A percentile compares a stretch with the other conserved stretches of the same genome.
Conservation (phyloP, 2,797 vertebrate genomes). For the Cuniculus paca region DNA sequence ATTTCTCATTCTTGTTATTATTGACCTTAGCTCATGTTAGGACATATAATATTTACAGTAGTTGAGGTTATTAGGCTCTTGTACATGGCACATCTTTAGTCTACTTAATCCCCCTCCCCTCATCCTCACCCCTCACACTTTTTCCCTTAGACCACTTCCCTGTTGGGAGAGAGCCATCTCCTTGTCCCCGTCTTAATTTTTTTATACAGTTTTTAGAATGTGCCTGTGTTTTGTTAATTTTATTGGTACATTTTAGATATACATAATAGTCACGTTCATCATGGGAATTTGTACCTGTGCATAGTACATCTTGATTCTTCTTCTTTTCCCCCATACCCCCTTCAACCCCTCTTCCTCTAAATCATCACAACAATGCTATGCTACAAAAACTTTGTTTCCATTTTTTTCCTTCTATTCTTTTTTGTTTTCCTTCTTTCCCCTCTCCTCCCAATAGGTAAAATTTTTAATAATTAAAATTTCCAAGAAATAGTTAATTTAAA, state of each 20-base stretch:
- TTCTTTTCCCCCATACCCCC: too few relatives aligned
- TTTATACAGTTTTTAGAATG: background rate
- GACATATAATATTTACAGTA: background rate
- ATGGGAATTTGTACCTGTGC: too few relatives aligned
- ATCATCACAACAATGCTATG: too few relatives aligned
- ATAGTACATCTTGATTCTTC: too few relatives aligned
- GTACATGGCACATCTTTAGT: background rate
- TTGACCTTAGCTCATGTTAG: background rate
- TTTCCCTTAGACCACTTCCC: background rate
- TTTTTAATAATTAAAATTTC: conserved; percentile 56
- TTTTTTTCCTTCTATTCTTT: background rate
- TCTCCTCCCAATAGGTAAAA: background rate
- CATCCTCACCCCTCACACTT: background rate
- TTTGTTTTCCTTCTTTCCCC: background rate
- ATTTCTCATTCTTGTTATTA: background rate
- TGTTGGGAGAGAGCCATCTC: background rate
- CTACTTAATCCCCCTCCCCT: background rate
- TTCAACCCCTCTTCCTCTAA: too few relatives aligned
- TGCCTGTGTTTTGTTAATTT: background rate
- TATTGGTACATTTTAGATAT: background rate
- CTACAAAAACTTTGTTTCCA: background rate
- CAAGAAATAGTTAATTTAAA: conserved; percentile 53
- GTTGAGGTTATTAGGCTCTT: background rate
- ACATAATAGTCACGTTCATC: too few relatives aligned
- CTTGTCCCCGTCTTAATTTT: background rate